Evolutionary conservation across 1,140 invertebrate species (phyloP), one percentile per base, ranked within the genome.

Genomic region (Nilaparvata lugens): DNA sequence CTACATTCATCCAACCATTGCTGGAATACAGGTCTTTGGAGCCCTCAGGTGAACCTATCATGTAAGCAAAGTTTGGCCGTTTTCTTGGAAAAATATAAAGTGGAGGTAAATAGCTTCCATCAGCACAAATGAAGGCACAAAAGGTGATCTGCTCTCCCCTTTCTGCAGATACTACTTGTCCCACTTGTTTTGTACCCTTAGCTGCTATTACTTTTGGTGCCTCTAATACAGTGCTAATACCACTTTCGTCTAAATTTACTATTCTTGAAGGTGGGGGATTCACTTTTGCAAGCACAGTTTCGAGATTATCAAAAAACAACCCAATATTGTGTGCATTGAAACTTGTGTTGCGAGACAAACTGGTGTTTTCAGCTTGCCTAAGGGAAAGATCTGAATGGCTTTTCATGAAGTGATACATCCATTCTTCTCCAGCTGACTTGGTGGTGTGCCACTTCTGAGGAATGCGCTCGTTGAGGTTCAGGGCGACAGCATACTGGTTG

Each of bases 391-490:
- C n/a, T n/a, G n/a, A n/a, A n/a, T n/a, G n/a, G n/a, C 54, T 56
- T 24, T 56, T 56, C 54, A 56, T 56, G 16, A 56, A 56, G 21
- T 56, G 54, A 38, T 56, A 56, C 23, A 56, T 25, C 54, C 54
- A 56, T 13, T 56, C 25, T 56, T 56, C 54, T 35, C 54, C 21
- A 35, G 54, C 54, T 56, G 21, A 56, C 23, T 35, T 35, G n/a
- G 21, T 56, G 24, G 23, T n/a, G 28, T 56, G 54, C 54, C 54
- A 56, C 21, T 56, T 56, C 40, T 25, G 54, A 56, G 54, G 54
- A 19, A 53, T 56, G 28, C 54, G 54, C 24, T 56, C 14, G 14
- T 25, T 35, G 28, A 56, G 23, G 28, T 56, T 14, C 19, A 56
- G 54, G 19, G 54, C 54, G 28, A 28, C 28, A 28, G 28, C 28